Percentiles rank a stretch among this genome's conserved stretches.
Conservation (phyloP, 2,113 vertebrate genomes). For the Regulus satrapa region DNA sequence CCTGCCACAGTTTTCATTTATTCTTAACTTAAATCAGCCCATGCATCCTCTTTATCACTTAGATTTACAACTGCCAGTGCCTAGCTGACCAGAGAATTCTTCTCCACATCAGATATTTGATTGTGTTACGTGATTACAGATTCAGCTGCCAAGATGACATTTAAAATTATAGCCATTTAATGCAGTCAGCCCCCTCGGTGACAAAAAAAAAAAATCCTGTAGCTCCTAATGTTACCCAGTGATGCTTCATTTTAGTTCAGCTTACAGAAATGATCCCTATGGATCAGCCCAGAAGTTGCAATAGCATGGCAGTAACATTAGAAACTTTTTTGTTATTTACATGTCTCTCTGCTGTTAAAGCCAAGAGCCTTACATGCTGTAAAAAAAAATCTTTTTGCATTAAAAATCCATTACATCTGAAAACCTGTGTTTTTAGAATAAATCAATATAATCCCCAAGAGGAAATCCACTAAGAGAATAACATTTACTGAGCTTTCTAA, state of each 20-base stretch:
- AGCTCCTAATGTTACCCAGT: not conserved
- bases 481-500: slow-evolving; percentile 6
- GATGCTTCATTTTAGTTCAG: not conserved
- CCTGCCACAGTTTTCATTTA: not conserved
- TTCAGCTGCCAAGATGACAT: not conserved
- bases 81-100: not conserved
- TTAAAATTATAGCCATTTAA: not conserved
- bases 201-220: not conserved
- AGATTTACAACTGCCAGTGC: not conserved
- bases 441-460: not conserved
- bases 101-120: not conserved
- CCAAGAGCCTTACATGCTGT: not conserved
- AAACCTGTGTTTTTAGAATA: slow-evolving; percentile 13
- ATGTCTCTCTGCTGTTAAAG: not conserved
- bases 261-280: not conserved
- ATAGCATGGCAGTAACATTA: not conserved
- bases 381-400: not conserved
- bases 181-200: not conserved
- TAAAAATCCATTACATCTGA: slow-evolving; percentile 21
- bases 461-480: not conserved
- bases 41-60: not conserved
- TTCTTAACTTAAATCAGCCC: not conserved
- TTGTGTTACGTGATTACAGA: not conserved
- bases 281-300: not conserved
- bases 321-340: not conserved